These are phyloP conservation scores for Achroia grisella DNA, from an alignment of 1,140 invertebrate species.

Conservation along the genomic window DNA sequence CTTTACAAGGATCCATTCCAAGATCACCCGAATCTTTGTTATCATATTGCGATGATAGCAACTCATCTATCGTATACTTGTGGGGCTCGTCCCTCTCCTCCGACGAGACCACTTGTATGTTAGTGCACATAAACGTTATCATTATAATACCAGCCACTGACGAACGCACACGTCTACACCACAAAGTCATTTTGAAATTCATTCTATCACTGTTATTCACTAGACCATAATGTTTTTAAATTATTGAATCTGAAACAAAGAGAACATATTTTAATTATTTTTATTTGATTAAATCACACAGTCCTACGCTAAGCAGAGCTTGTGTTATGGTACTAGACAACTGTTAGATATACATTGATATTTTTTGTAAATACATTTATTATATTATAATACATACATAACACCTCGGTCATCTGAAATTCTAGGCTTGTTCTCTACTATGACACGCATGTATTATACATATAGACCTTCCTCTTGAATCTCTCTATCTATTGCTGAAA, in stretches of 20 bases:
- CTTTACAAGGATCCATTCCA: conserved; percentile 90
- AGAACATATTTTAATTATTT: conserved; percentile 3
- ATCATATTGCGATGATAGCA: conserved; percentile 78
- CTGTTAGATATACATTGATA: no score
- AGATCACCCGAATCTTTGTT: conserved; percentile 82
- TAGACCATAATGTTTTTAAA: conserved; percentile 7
- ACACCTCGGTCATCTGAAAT: no score
- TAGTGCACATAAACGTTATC: conserved; percentile 30
- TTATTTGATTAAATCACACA: background rate
- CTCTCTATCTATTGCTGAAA: no score
- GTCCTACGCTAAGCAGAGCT: no score
- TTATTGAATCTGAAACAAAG: conserved; percentile 45
- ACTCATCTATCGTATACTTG: conserved; percentile 81
- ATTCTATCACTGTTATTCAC: conserved; percentile 33
- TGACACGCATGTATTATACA: no score
- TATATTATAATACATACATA: no score
- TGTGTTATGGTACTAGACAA: no score
- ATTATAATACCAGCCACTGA: conserved; percentile 29
- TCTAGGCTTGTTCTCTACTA: no score
- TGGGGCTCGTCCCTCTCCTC: conserved; percentile 48
- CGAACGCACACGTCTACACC: conserved; percentile 27
- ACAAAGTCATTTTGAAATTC: conserved; percentile 38
- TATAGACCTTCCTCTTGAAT: no score
- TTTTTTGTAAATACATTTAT: no score
- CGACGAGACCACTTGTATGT: conserved; percentile 27